Evolutionary conservation across 2,113 vertebrate genomes (phyloP).

Genomic region (Corythaeola cristata): DNA sequence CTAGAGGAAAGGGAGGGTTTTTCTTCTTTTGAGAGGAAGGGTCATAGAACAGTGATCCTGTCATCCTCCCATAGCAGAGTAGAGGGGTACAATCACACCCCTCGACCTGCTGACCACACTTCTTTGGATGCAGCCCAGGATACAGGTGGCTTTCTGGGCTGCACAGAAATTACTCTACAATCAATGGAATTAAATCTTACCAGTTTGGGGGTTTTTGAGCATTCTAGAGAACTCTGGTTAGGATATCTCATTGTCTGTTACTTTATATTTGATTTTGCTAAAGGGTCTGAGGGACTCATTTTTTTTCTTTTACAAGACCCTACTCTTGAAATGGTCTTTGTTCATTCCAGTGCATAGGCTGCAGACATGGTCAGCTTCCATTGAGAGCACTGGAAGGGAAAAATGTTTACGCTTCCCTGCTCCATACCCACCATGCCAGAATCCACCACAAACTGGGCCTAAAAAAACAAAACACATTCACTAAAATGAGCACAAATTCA

Average conservation of each 20-base stretch:
- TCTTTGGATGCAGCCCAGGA: too few species aligned
- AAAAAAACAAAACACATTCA: slow-evolving; percentile 15
- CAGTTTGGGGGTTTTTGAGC: not conserved
- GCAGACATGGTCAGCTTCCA: not conserved
- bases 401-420: not conserved
- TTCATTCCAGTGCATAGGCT: not conserved
- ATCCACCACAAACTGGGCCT: not conserved
- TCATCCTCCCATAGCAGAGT: too few species aligned
- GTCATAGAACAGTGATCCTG: too few species aligned
- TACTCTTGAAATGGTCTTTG: not conserved
- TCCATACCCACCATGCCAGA: not conserved
- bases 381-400: not conserved
- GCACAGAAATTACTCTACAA: not conserved
- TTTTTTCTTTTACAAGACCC: not conserved
- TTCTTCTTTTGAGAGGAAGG: too few species aligned
- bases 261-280: not conserved
- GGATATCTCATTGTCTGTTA: not conserved
- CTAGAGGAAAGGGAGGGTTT: too few species aligned
- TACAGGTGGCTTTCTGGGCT: too few species aligned
- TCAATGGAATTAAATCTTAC: not conserved
- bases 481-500: slow-evolving; percentile 47
- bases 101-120: too few species aligned
- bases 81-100: too few species aligned
- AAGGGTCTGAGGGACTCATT: not conserved
- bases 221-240: not conserved